phyloP scores from a whole-genome alignment of 1,140 invertebrate species.

The Euborellia annulipes region DNA sequence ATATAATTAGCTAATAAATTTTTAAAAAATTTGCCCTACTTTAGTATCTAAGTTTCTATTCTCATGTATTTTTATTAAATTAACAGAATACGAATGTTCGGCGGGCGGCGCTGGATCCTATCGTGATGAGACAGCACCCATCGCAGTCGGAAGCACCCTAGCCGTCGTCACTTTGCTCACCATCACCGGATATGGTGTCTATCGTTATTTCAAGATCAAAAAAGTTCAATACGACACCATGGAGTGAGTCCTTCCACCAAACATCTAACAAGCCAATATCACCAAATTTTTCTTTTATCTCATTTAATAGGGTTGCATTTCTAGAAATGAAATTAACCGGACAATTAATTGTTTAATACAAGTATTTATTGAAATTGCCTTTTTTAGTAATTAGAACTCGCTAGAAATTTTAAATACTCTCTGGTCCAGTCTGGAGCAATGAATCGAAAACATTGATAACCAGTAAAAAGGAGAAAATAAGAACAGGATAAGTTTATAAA shows the following conservation, averaged over 20 bases:
- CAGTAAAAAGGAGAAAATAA: too few species aligned
- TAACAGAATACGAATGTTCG: conserved; percentile 20
- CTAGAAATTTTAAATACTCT: too few species aligned
- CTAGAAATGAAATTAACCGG: too few species aligned
- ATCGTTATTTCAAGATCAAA: conserved; percentile 72
- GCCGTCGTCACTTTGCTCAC: conserved; percentile 63
- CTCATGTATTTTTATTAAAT: neutral
- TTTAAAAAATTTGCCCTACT: neutral
- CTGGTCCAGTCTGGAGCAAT: too few species aligned
- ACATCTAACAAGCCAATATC: too few species aligned
- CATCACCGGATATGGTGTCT: conserved; percentile 70
- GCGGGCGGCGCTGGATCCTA: conserved; percentile 18
- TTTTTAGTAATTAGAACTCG: too few species aligned
- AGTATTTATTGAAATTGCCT: too few species aligned
- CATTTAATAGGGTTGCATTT: too few species aligned
- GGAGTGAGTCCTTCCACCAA: conserved; percentile 41
- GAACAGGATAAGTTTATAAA: too few species aligned
- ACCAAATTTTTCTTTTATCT: too few species aligned
- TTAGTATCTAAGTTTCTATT: neutral
- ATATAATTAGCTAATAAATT: neutral
- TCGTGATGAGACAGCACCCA: conserved; percentile 68
- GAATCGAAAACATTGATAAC: too few species aligned
- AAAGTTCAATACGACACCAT: conserved; percentile 86
- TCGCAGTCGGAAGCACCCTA: conserved; percentile 73
- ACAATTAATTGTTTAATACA: too few species aligned